Evolutionary conservation across 2,113 vertebrate genomes (phyloP), one percentile per base, ranked within the genome.

Genomic region (Miniopterus natalensis): DNA sequence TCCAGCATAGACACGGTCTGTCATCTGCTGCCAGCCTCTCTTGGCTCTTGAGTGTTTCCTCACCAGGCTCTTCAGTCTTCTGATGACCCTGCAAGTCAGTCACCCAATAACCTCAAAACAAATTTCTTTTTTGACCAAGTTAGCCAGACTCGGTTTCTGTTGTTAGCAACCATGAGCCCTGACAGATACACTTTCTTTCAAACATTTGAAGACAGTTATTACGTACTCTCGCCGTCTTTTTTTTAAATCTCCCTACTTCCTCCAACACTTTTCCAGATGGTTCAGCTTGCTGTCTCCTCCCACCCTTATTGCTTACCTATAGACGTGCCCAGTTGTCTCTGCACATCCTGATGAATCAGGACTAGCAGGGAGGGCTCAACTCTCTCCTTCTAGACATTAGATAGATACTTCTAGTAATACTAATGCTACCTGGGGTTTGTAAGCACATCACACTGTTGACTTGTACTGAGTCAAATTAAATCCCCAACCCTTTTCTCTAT

Each of bases 351-450:
- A 29, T 17, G 45, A 20, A 53, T 23, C 17, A 29, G n/a, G 49
- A 47, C 14, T 3, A 8, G 49, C 20, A 42, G 23, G 6, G 29
- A 42, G 23, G 6, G 29, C n/a, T n/a, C 2, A 7, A 0, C 21
- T 79, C 20, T 42, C 27, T 66, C 23, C 42, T 66, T 81, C 73
- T 40, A 63, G 65, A 49, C 31, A 36, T 23, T 27, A 75, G 61
- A 20, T 7, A 23, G 66, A 55, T 18, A 25, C 45, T n/a, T 90
- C 42, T 4, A 5, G 31, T 55, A n/a, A 49, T 25, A 36, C 36
- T 8, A 36, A 42, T 11, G 21, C 15, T 59, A 15, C n/a, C 4
- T 6, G 1, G 6, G 12, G 45, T 40, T 15, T 36, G 3, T 1
- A 40, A 36, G 5, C 86, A 94, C 3, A 6, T 31, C 13, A 42